Conservation (phyloP, 2,797 vertebrate species). For the Gymnoscopelus braueri region DNA sequence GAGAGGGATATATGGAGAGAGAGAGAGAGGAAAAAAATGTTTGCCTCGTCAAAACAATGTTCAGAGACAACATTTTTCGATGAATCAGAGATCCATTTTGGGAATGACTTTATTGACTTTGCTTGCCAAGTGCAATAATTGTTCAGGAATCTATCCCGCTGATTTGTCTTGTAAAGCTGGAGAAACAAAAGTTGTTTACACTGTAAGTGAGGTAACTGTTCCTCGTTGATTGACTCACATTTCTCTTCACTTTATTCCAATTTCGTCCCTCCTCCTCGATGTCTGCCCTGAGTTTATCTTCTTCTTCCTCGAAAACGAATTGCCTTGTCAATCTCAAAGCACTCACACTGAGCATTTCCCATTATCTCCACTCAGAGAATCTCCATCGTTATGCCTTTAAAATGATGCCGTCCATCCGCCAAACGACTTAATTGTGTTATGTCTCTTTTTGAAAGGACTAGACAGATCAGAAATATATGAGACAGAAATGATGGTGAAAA, state of each 20-base stretch:
- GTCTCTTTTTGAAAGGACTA: slow-evolving; percentile 1
- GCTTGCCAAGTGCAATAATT: slow-evolving; percentile 23
- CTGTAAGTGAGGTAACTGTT: slow-evolving; percentile 41
- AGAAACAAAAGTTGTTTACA: slow-evolving; percentile 37
- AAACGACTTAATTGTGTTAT: not conserved
- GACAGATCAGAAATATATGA: slow-evolving; percentile 9
- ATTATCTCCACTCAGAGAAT: slow-evolving; percentile 3
- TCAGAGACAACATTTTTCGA: slow-evolving; percentile 14
- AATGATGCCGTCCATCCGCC: slow-evolving; percentile 6
- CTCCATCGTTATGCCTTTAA: slow-evolving; percentile 9
- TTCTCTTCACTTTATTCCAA: no score
- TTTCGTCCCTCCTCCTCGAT: no score
- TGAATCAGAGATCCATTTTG: slow-evolving; percentile 33
- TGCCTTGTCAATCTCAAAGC: slow-evolving; percentile 32
- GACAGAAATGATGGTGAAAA: slow-evolving; percentile 2
- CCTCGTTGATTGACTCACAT: not conserved
- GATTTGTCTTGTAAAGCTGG: not conserved
- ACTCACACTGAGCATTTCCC: not conserved
- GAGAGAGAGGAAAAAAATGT: slow-evolving; percentile 5
- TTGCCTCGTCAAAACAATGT: not conserved
- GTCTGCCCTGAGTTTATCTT: no score
- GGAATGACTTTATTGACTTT: not conserved
- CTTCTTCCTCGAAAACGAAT: slow-evolving; percentile 29
- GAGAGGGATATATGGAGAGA: not conserved
- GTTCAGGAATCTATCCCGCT: slow-evolving; percentile 6